Conservation (phyloP, 2,113 vertebrate species). For the Peromyscus maniculatus region DNA sequence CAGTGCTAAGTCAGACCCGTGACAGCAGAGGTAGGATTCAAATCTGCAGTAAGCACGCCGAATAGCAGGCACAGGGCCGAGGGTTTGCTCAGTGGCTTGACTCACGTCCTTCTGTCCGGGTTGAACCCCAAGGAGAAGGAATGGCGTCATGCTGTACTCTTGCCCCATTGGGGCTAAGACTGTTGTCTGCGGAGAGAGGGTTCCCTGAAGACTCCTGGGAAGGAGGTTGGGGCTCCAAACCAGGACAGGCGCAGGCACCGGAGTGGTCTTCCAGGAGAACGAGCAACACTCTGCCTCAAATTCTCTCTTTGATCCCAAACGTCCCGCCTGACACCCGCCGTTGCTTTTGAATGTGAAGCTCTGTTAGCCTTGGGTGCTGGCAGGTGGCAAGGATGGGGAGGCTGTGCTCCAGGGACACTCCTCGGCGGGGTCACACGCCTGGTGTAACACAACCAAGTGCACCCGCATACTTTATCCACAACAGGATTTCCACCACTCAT, state of each 20-base stretch:
- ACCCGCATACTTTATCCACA: neutral
- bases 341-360: neutral
- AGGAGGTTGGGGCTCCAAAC: neutral
- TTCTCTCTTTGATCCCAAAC: neutral
- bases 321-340: neutral
- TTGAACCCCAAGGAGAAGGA: neutral
- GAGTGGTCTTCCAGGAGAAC: neutral
- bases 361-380: neutral
- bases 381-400: neutral
- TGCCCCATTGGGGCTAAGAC: no score
- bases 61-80: neutral
- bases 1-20: neutral
- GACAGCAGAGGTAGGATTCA: neutral
- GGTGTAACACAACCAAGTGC: neutral
- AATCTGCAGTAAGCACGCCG: no score
- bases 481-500: rapidly evolving
- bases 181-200: neutral
- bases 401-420: no score
- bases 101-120: neutral
- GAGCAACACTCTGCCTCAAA: neutral
- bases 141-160: neutral
- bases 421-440: neutral
- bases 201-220: neutral
- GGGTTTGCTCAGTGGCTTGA: neutral
- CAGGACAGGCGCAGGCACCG: neutral